A percentile compares a stretch with the other conserved stretches of the same genome.
These are phyloP conservation scores for Pachyrhynchus sulphureomaculatus DNA, from an alignment of 1,140 invertebrate genomes.

Conservation along the genomic window DNA sequence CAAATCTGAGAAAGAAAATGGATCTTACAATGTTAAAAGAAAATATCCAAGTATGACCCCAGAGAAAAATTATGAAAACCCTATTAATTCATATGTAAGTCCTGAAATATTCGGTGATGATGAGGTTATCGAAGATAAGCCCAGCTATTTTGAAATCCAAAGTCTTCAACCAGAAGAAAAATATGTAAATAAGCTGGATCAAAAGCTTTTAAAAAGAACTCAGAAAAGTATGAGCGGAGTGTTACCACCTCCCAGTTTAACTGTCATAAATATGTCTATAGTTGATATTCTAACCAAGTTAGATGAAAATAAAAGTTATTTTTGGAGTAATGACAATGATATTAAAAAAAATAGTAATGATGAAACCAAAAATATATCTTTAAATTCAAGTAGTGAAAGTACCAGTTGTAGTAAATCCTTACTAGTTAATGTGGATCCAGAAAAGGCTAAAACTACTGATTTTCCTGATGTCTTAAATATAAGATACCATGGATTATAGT, in stretches of 20 bases:
- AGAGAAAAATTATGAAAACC: conserved; percentile 33
- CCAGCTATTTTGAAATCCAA: conserved; percentile 8
- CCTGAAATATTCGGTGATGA: conserved; percentile 61
- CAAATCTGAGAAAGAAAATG: conserved; percentile 34
- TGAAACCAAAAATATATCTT: conserved; percentile 1
- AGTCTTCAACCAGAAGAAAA: conserved; percentile 32
- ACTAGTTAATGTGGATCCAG: conserved; percentile 33
- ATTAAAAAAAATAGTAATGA: conserved; percentile 34
- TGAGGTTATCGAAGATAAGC: conserved; percentile 11
- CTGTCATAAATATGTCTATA: conserved; percentile 61
- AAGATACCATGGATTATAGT: conserved; percentile 67
- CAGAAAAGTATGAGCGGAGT: conserved; percentile 59
- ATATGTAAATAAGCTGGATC: conserved; percentile 41
- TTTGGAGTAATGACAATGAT: conserved; percentile 32
- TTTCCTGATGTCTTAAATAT: conserved; percentile 60
- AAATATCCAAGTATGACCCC: conserved; percentile 36
- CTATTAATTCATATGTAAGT: conserved; percentile 44
- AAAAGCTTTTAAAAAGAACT: conserved; percentile 44
- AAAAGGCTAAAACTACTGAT: conserved; percentile 47
- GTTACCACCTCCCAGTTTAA: conserved; percentile 66
- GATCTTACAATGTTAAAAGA: conserved; percentile 22
- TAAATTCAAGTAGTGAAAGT: conserved; percentile 23
- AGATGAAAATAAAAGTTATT: conserved; percentile 38
- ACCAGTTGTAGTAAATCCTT: conserved; percentile 19
- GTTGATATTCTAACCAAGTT: conserved; percentile 59